Conservation (phyloP, 1,140 invertebrate species). For the Rhynchophorus ferrugineus region DNA sequence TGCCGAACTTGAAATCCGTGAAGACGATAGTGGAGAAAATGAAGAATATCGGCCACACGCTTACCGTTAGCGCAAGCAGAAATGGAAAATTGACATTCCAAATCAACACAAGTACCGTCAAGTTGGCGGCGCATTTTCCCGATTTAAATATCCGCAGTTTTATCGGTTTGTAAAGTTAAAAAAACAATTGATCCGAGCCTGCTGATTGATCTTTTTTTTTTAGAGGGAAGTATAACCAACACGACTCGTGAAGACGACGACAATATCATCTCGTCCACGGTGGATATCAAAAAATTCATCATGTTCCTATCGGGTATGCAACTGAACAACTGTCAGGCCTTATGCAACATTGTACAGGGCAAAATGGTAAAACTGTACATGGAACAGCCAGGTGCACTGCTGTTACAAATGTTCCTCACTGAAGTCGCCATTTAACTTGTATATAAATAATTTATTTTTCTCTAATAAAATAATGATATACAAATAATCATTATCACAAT, state of each 20-base stretch:
- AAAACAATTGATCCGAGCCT: background rate
- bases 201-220: background rate
- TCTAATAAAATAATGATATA: constrained; percentile 6
- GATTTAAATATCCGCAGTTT: constrained; percentile 52
- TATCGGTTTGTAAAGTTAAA: constrained; percentile 44
- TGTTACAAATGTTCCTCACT: constrained; percentile 38
- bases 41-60: constrained; percentile 61
- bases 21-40: constrained; percentile 72
- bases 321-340: constrained; percentile 33
- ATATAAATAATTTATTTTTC: constrained; percentile 1
- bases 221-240: background rate
- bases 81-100: constrained; percentile 63
- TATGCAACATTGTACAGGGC: constrained; percentile 38
- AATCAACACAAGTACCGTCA: constrained; percentile 67
- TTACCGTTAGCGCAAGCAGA: constrained; percentile 62
- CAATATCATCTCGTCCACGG: constrained; percentile 23
- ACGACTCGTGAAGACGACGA: constrained; percentile 18
- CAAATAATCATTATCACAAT: constrained; percentile 37
- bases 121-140: constrained; percentile 69
- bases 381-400: constrained; percentile 34
- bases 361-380: constrained; percentile 40
- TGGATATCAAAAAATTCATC: constrained; percentile 40
- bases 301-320: constrained; percentile 40
- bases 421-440: constrained; percentile 28
- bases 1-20: constrained; percentile 67